A percentile compares a stretch with the other conserved stretches of the same genome.
Evolutionary conservation across 2,797 vertebrate genomes (phyloP).

Genomic region (Rhinoraja longicauda): DNA sequence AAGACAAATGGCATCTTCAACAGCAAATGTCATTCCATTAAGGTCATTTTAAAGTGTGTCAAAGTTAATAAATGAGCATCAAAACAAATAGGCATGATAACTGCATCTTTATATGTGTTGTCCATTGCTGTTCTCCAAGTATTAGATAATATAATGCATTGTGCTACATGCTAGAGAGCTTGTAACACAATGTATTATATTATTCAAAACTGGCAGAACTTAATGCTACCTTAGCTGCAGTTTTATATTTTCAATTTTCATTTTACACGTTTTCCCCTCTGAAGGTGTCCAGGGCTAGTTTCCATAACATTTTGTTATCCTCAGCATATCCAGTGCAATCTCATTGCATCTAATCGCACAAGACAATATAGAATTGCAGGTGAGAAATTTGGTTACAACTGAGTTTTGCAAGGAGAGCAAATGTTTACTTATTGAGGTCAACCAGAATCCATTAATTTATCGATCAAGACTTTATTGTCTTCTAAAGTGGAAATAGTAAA

Average conservation of each 20-base stretch:
- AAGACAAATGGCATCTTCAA: slow-evolving; percentile 1
- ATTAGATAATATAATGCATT: not conserved
- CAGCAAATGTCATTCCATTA: slow-evolving; percentile 14
- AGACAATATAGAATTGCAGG: not conserved
- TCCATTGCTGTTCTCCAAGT: not conserved
- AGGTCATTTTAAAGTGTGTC: not conserved
- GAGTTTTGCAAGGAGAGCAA: not conserved
- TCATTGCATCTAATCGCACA: not conserved
- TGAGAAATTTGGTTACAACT: not conserved
- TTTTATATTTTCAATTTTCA: not conserved
- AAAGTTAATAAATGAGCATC: slow-evolving; percentile 16
- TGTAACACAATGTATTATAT: too few relatives aligned
- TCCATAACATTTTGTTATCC: not conserved
- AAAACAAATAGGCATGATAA: not conserved
- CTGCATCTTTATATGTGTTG: not conserved
- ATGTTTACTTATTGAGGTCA: not conserved
- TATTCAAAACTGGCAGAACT: not conserved
- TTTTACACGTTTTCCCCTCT: too few relatives aligned
- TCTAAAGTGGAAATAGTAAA: too few relatives aligned
- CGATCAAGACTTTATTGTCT: not conserved
- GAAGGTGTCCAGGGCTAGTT: not conserved
- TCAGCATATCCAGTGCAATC: not conserved
- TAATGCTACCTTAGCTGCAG: not conserved
- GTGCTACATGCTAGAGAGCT: not conserved
- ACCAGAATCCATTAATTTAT: not conserved